Base-by-base conservation (phyloP, 2,113 vertebrate genomes). In the Syrrhaptes paradoxus region DNA sequence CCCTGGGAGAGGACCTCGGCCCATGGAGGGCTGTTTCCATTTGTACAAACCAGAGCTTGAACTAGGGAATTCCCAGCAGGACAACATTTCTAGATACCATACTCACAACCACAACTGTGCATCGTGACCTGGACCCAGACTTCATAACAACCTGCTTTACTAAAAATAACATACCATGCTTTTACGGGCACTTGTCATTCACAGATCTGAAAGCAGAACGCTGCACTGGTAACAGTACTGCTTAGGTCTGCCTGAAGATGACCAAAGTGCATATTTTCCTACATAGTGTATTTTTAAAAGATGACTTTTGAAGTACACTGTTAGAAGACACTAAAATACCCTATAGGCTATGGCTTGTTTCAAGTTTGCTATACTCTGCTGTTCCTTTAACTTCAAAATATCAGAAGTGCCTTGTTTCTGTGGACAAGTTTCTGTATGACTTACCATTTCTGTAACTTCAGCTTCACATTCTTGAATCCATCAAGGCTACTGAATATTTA, bases 401-500 rank as follows among this genome's bases (percentile, higher is more conserved):
- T 9, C 17, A 34, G 4, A 74, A 67, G 62, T 12, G 38, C 62
- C 86, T 92, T 55, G 32, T 87, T 93, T 89, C 43, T 68, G 52
- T 52, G 32, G 68, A 55, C 17, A 55, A 74, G 57, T 59, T 67
- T 85, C 74, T 67, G 21, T 51, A 20, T 67, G 51, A 93, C 55
- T 89, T 79, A 71, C 38, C 13, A 48, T 55, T 86, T 92, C 90
- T 76, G 21, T 46, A 91, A 66, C 68, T 85, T 72, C 49, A 83
- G 82, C 75, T 72, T 90, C 51, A 71, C 63, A 75, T 80, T 74
- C 89, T 81, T 38, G 48, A 95, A 81, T 67, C 34, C 61, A 67
- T 41, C 73, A 59, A 81, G n/a, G 32, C 68, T 92, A 74, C 17
- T 92, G 89, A 94, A 91, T 95, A 91, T 94, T 91, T 89, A 89